These are phyloP conservation scores for Lacanobia wlatinum DNA, from an alignment of 2,888 invertebrate species.

Conservation along the genomic window DNA sequence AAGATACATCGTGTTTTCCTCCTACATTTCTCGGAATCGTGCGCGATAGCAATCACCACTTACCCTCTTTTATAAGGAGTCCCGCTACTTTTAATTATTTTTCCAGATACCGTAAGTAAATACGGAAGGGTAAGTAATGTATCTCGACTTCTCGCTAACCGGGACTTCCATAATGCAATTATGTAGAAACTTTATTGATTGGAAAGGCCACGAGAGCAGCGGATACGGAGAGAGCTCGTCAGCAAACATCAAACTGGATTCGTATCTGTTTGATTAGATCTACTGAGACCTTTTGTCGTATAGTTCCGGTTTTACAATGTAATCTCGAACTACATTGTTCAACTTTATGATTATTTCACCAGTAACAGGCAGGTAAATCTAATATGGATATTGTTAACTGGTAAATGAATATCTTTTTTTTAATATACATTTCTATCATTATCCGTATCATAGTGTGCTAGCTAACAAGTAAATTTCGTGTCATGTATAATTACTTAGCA, in stretches of 20 bases:
- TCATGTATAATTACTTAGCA: no score
- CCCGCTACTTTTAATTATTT: slow-evolving; percentile 54
- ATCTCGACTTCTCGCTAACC: slow-evolving; percentile 42
- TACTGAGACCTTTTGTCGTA: neutral
- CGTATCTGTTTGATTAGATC: neutral
- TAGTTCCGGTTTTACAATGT: neutral
- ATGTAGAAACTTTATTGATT: slow-evolving; percentile 59
- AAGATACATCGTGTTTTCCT: slow-evolving; percentile 40
- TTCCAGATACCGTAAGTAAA: slow-evolving; percentile 26
- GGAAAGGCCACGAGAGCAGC: slow-evolving; percentile 68
- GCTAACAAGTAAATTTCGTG: no score
- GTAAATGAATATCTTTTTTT: no score
- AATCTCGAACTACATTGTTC: neutral
- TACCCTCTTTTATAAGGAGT: slow-evolving; percentile 37
- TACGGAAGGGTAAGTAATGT: slow-evolving; percentile 47
- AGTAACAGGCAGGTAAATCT: no score
- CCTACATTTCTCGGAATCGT: slow-evolving; percentile 31
- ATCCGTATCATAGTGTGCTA: no score
- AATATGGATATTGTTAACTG: no score
- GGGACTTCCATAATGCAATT: slow-evolving; percentile 59
- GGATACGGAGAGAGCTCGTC: slow-evolving; percentile 21
- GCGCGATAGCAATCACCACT: slow-evolving; percentile 16
- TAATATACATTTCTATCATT: no score
- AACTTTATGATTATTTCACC: neutral
- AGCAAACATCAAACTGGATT: neutral